Conservation (phyloP, 2,888 invertebrate genomes). For the Xestia rhomboidea region DNA sequence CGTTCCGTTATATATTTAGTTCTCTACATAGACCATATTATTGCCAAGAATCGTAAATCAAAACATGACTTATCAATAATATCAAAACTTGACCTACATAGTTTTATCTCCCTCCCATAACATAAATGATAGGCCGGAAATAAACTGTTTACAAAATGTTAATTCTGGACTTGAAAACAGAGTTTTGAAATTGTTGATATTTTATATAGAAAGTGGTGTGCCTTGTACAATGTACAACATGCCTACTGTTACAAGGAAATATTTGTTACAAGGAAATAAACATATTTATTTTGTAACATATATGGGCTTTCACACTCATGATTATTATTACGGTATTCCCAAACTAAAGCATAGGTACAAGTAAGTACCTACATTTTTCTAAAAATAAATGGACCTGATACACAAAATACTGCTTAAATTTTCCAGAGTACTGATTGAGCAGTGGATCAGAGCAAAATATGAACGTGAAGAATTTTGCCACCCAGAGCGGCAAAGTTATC, state of each 20-base stretch:
- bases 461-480: slow-evolving; percentile 96
- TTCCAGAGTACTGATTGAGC: slow-evolving; percentile 95
- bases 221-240: neutral
- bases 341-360: neutral
- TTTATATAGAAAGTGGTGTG: neutral
- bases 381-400: neutral
- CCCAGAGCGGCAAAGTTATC: slow-evolving; percentile 94
- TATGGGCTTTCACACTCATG: slow-evolving; percentile 10
- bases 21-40: slow-evolving; percentile 28
- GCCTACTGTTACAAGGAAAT: slow-evolving; percentile 13
- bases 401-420: slow-evolving; percentile 9
- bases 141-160: slow-evolving; percentile 57
- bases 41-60: slow-evolving; percentile 58
- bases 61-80: slow-evolving; percentile 64
- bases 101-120: slow-evolving; percentile 67
- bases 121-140: slow-evolving; percentile 64
- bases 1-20: slow-evolving; percentile 23
- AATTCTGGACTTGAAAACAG: slow-evolving; percentile 31
- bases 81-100: slow-evolving; percentile 75
- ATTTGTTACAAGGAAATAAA: slow-evolving; percentile 19
- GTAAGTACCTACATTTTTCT: neutral
- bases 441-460: slow-evolving; percentile 98
- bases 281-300: slow-evolving; percentile 14
- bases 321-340: slow-evolving; percentile 15
- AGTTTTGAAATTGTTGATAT: slow-evolving; percentile 16